Evolutionary conservation across 2,888 invertebrate species (phyloP), one percentile per base, ranked within the genome.

Genomic region (Mystacides longicornis): DNA sequence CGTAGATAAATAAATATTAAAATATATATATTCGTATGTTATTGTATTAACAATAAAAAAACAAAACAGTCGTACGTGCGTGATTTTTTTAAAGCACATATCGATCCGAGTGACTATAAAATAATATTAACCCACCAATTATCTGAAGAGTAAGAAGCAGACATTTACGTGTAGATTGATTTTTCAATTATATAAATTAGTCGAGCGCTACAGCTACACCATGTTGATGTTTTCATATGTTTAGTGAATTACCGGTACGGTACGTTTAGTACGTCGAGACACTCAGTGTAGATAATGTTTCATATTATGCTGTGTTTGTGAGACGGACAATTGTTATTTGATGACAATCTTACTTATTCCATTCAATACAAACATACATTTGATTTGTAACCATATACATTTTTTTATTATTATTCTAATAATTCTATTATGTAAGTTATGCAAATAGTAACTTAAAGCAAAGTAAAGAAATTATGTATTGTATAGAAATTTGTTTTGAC

Each of bases 321-420:
- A 37, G 14, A 4, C 14, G 16, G 37, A 37, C 37, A 37, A 37
- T 37, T 37, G 16, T 37, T 37, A 37, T 37, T 37, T 37, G 37
- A 54, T 59, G 60, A 60, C 60, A 60, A 60, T 60, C 60, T 58
- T 19, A 56, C 53, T 57, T 60, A 59, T 61, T 61, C 57, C n/a
- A 55, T 56, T 61, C 61, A 59, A 57, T 59, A 21, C 54, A 59
- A 57, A 52, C 43, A 49, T n/a, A 52, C 55, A 54, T 51, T 54
- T 54, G 57, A 60, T 56, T 55, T 60, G 57, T 60, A 57, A 59
- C 57, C 58, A 59, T 53, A 57, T 53, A 55, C 57, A 56, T 60
- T 60, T 60, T 57, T 60, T 60, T 59, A 60, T 59, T n/a, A n/a
- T n/a, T 57, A 59, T 59, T 59, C 57, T 60, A 59, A n/a, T n/a